Percentiles rank a stretch among this genome's conserved stretches.
phyloP scores from a whole-genome alignment of 2,888 invertebrate species.

The Eremobia ochroleuca region DNA sequence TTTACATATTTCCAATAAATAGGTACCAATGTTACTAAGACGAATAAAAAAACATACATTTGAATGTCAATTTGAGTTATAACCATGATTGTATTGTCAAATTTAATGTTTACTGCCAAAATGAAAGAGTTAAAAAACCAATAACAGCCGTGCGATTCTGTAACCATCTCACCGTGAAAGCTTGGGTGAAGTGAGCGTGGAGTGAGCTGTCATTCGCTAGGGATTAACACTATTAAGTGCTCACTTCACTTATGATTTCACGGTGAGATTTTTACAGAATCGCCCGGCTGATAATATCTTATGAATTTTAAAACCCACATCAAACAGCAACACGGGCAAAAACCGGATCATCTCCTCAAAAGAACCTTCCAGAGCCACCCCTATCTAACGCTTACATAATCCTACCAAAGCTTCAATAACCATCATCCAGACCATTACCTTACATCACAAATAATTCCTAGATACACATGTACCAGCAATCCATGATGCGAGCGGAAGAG shows the following conservation, averaged over 20 bases:
- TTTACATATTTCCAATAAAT: conserved; percentile 13
- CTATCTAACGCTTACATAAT: conserved; percentile 41
- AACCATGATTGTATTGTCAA: not conserved
- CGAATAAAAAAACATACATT: conserved; percentile 1
- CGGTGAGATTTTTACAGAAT: too few species aligned
- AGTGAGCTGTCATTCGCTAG: too few species aligned
- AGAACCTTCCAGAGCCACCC: conserved; percentile 15
- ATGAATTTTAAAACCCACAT: not conserved
- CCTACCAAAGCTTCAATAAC: conserved; percentile 45
- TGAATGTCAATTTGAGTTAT: not conserved
- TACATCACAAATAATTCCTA: conserved; percentile 67
- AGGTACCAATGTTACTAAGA: not conserved
- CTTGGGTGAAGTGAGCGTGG: too few species aligned
- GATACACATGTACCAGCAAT: conserved; percentile 90
- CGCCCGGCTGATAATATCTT: not conserved
- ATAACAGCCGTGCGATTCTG: too few species aligned
- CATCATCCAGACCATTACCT: conserved; percentile 61
- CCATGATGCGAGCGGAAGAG: conserved; percentile 89
- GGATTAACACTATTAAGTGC: too few species aligned
- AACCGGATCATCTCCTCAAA: conserved; percentile 26
- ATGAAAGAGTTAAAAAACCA: not conserved
- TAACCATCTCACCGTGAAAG: too few species aligned
- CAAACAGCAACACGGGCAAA: conserved; percentile 28
- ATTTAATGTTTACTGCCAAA: conserved; percentile 23
- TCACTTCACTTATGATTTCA: too few species aligned